Conservation (phyloP, 2,888 invertebrate genomes). For the Watsonalla binaria region DNA sequence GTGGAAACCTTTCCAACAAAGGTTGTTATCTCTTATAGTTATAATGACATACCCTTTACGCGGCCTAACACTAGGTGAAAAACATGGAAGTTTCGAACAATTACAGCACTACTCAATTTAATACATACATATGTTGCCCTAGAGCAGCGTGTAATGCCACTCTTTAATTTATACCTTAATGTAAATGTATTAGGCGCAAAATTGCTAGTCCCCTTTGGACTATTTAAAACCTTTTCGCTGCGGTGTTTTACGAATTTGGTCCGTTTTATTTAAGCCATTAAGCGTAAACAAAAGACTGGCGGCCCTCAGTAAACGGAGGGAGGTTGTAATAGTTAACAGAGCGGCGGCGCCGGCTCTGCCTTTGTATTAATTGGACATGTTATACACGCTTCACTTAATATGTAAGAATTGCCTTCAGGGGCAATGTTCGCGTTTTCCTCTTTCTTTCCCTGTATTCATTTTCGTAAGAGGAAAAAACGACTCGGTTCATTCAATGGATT, state of each 20-base stretch:
- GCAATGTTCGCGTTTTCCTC: conserved; percentile 36
- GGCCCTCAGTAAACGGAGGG: conserved; percentile 61
- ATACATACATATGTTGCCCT: conserved; percentile 47
- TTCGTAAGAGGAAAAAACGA: conserved; percentile 16
- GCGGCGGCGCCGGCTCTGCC: conserved; percentile 52
- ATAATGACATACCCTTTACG: conserved; percentile 55
- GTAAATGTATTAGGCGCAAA: conserved; percentile 43
- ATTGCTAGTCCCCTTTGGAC: conserved; percentile 35
- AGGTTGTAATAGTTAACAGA: conserved; percentile 68
- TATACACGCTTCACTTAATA: conserved; percentile 68
- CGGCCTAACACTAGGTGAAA: conserved; percentile 50
- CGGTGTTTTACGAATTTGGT: conserved; percentile 69
- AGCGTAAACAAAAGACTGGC: conserved; percentile 73
- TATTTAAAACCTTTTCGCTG: conserved; percentile 59
- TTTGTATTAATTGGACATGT: conserved; percentile 72
- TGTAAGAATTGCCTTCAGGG: conserved; percentile 54
- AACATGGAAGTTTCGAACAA: conserved; percentile 51
- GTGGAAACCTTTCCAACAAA: conserved; percentile 52
- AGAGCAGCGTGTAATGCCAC: conserved; percentile 41
- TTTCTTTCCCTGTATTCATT: conserved; percentile 35
- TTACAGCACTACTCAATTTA: conserved; percentile 55
- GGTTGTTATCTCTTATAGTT: conserved; percentile 66
- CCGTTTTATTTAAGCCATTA: conserved; percentile 77
- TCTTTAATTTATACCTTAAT: conserved; percentile 53
- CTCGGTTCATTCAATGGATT: neutral